Evolutionary conservation across 1,140 invertebrate genomes (phyloP).

Genomic region (Calephelis nemesis): DNA sequence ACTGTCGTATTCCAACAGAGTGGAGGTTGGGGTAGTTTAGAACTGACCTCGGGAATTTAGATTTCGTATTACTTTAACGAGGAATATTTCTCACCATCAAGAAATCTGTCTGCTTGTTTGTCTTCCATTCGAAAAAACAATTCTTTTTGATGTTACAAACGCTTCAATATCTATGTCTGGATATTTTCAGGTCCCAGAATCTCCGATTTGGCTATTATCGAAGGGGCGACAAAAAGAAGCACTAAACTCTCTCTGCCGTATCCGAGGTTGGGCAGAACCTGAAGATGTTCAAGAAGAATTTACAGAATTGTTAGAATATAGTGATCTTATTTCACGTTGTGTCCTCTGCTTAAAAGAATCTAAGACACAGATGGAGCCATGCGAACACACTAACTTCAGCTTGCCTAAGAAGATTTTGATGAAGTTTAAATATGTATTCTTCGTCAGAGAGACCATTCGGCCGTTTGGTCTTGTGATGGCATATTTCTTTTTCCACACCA

Average conservation of each 20-base stretch:
- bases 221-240: conserved; percentile 79
- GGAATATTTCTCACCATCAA: no score
- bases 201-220: conserved; percentile 83
- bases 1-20: no score
- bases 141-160: no score
- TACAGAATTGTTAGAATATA: conserved; percentile 65
- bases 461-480: conserved; percentile 76
- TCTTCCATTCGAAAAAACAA: no score
- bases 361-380: conserved; percentile 35
- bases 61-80: no score
- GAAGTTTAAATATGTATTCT: conserved; percentile 55
- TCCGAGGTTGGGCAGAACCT: conserved; percentile 77
- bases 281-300: conserved; percentile 78
- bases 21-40: no score
- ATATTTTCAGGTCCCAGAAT: conserved; percentile 81
- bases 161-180: not conserved
- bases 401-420: conserved; percentile 42
- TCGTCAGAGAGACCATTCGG: conserved; percentile 73
- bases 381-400: conserved; percentile 47
- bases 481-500: conserved; percentile 79
- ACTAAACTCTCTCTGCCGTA: conserved; percentile 70
- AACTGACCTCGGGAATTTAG: no score
- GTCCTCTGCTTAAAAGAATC: conserved; percentile 50
- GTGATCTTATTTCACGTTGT: conserved; percentile 55
- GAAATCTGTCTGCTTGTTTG: no score